Conservation (phyloP, 2,113 vertebrate species). For the Rhipidura dahli region DNA sequence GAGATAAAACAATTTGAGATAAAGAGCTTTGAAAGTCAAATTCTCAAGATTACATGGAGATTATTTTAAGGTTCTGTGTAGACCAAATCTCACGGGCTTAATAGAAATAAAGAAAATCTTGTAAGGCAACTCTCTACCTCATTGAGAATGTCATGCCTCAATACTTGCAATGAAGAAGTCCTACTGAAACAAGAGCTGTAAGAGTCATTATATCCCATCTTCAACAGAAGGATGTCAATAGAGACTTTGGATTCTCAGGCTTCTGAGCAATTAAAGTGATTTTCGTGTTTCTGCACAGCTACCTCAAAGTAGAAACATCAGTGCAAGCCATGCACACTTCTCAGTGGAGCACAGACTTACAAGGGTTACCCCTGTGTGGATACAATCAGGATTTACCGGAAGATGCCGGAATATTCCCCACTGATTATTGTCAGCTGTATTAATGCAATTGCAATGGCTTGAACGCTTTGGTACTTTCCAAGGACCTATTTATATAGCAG, state of each 20-base stretch:
- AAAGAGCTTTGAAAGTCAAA: neutral
- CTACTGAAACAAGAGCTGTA: neutral
- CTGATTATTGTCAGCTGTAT: conserved; percentile 16
- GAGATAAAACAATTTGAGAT: neutral
- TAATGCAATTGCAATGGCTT: conserved; percentile 35
- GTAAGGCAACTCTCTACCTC: neutral
- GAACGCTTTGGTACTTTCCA: conserved; percentile 59
- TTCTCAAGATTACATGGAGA: neutral
- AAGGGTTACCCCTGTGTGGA: neutral
- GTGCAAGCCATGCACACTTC: neutral
- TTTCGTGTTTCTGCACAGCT: neutral
- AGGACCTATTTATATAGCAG: conserved; percentile 51
- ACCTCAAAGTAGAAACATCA: neutral
- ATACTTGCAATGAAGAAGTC: neutral
- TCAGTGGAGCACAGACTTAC: neutral
- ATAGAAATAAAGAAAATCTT: neutral
- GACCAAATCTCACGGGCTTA: neutral
- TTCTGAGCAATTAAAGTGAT: neutral
- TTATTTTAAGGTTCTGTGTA: neutral
- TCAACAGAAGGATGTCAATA: neutral
- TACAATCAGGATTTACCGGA: neutral
- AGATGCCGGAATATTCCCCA: neutral
- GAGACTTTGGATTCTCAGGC: neutral
- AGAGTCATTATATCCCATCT: neutral
- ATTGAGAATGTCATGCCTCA: neutral